Percentiles rank a stretch among this genome's conserved stretches.
Evolutionary conservation across 2,797 vertebrate species (phyloP).

Genomic region (Poecilia velifera): DNA sequence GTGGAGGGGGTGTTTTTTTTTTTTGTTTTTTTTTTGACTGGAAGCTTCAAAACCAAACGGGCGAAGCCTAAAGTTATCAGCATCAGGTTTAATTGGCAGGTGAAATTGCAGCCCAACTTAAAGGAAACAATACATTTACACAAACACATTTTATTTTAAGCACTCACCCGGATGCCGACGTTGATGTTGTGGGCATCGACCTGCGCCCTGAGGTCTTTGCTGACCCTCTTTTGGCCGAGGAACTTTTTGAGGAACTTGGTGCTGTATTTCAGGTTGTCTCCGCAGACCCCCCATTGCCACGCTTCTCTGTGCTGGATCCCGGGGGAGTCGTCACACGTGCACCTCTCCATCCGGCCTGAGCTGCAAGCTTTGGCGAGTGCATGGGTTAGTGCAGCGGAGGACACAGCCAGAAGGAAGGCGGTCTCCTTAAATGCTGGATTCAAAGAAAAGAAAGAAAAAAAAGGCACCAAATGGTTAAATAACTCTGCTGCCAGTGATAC

Average conservation of each 20-base stretch:
- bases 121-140: conserved; percentile 17
- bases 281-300: conserved; percentile 98
- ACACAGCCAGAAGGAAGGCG: conserved; percentile 93
- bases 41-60: conserved; percentile 36
- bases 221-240: conserved; percentile 91
- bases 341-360: conserved; percentile 96
- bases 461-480: conserved; percentile 20
- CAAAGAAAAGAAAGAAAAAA: conserved; percentile 14
- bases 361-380: conserved; percentile 95
- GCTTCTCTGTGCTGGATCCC: conserved; percentile 95
- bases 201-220: conserved; percentile 94
- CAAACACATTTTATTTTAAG: conserved; percentile 1
- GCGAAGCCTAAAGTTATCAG: conserved; percentile 32
- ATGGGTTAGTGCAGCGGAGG: conserved; percentile 92
- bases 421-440: conserved; percentile 95
- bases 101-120: conserved; percentile 49
- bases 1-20: conserved; percentile 40
- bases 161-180: conserved; percentile 92
- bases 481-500: neutral
- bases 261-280: conserved; percentile 98
- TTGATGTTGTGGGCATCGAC: conserved; percentile 95
- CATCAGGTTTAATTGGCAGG: conserved; percentile 40
- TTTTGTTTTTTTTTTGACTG: conserved; percentile 21
- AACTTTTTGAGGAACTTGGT: conserved; percentile 97
- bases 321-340: conserved; percentile 96